Evolutionary conservation across 2,888 invertebrate genomes (phyloP).

Genomic region (Apamea monoglypha): DNA sequence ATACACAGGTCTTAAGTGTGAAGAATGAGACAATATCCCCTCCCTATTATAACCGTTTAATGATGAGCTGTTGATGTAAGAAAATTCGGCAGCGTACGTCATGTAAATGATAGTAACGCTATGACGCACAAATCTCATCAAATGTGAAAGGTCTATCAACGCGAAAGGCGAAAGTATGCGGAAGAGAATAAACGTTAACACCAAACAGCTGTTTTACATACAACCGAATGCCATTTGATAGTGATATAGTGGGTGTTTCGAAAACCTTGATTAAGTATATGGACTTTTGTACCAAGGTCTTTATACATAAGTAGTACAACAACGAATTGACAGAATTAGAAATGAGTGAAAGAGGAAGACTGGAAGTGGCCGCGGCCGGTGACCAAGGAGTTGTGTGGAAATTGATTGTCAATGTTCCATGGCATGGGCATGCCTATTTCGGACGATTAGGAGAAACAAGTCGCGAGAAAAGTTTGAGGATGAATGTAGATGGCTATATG

Average conservation of each 20-base stretch:
- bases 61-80: not conserved
- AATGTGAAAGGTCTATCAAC: slow-evolving; percentile 59
- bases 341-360: not conserved
- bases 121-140: slow-evolving; percentile 40
- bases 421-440: not conserved
- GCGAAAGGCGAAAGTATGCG: slow-evolving; percentile 54
- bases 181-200: slow-evolving; percentile 36
- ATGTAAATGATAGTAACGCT: slow-evolving; percentile 34
- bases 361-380: not conserved
- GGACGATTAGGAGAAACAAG: not conserved
- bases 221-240: slow-evolving; percentile 14
- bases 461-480: not conserved
- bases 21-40: slow-evolving; percentile 25
- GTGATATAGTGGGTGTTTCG: not conserved
- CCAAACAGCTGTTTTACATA: slow-evolving; percentile 50
- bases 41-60: slow-evolving; percentile 12
- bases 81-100: slow-evolving; percentile 23
- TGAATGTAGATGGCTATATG: not conserved
- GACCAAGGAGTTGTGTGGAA: not conserved
- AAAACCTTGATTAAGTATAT: slow-evolving; percentile 7
- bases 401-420: not conserved
- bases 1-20: slow-evolving; percentile 4
- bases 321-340: slow-evolving; percentile 10
- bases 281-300: not conserved
- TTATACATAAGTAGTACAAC: not conserved